Conservation (phyloP, 2,888 invertebrate genomes). For the Agrotis puta region DNA sequence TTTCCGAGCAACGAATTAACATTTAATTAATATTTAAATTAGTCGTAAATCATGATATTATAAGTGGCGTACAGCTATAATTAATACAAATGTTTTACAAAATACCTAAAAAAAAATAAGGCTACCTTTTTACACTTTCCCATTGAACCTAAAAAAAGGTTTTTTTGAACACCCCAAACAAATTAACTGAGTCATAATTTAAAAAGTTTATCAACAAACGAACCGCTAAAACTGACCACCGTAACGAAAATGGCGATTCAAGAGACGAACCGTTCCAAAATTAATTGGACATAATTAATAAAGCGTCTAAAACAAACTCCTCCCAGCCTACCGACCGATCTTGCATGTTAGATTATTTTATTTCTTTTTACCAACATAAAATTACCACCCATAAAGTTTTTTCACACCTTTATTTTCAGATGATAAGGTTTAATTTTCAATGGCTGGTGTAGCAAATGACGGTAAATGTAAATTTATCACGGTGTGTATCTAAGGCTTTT, state of each 20-base stretch:
- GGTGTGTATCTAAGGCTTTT: slow-evolving; percentile 89
- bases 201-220: slow-evolving; percentile 65
- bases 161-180: slow-evolving; percentile 22
- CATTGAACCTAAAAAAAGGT: slow-evolving; percentile 8
- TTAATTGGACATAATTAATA: slow-evolving; percentile 91
- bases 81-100: not conserved
- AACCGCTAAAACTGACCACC: slow-evolving; percentile 74
- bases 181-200: slow-evolving; percentile 54
- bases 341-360: slow-evolving; percentile 85
- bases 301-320: slow-evolving; percentile 88
- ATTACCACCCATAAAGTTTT: slow-evolving; percentile 35
- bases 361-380: slow-evolving; percentile 74
- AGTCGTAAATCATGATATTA: slow-evolving; percentile 17
- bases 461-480: slow-evolving; percentile 79
- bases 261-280: slow-evolving; percentile 84
- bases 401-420: slow-evolving; percentile 39
- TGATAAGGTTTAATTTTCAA: slow-evolving; percentile 68
- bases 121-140: slow-evolving; percentile 28
- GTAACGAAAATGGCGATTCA: slow-evolving; percentile 81
- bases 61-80: not conserved
- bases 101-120: not conserved
- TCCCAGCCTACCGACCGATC: slow-evolving; percentile 84
- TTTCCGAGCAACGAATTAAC: slow-evolving; percentile 21
- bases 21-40: slow-evolving; percentile 9
- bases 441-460: slow-evolving; percentile 40